phyloP scores from a whole-genome alignment of 2,888 invertebrate species.

The Keiferia lycopersicella region DNA sequence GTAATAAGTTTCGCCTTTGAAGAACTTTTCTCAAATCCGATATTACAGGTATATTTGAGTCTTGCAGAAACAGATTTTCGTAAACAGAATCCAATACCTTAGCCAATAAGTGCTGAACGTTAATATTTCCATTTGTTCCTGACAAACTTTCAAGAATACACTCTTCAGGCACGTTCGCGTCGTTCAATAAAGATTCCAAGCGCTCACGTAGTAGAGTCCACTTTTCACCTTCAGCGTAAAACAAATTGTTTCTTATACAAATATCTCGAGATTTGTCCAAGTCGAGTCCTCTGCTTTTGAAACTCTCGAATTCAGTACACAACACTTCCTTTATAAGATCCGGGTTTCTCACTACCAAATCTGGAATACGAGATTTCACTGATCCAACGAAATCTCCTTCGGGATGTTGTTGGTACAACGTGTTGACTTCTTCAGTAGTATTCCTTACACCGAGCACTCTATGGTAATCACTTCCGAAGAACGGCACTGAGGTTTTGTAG shows the following conservation, averaged over 20 bases:
- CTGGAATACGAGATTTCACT: conserved; percentile 71
- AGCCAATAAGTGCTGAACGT: conserved; percentile 73
- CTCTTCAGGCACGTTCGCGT: conserved; percentile 56
- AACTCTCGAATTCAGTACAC: conserved; percentile 73
- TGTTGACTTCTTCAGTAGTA: conserved; percentile 64
- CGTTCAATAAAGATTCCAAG: conserved; percentile 64
- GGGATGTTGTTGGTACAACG: conserved; percentile 55
- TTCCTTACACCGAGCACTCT: conserved; percentile 61
- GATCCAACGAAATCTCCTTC: conserved; percentile 66
- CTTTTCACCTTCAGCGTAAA: conserved; percentile 74
- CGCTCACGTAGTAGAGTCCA: conserved; percentile 67
- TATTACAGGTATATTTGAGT: conserved; percentile 52
- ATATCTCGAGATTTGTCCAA: conserved; percentile 78
- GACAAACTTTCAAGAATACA: conserved; percentile 73
- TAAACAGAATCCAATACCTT: conserved; percentile 74
- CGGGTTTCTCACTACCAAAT: conserved; percentile 70
- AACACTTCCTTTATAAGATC: conserved; percentile 69
- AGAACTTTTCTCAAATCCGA: conserved; percentile 53
- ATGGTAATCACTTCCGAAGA: conserved; percentile 70
- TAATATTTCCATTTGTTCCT: conserved; percentile 75
- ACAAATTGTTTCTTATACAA: conserved; percentile 79
- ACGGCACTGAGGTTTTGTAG: conserved; percentile 62
- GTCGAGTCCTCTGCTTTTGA: conserved; percentile 73
- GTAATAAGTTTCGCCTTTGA: conserved; percentile 52
- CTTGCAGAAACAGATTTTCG: conserved; percentile 65